Evolutionary conservation across 92 coral and sea anemone genomes (phyloP).

Genomic region (Micromussa lordhowensis): DNA sequence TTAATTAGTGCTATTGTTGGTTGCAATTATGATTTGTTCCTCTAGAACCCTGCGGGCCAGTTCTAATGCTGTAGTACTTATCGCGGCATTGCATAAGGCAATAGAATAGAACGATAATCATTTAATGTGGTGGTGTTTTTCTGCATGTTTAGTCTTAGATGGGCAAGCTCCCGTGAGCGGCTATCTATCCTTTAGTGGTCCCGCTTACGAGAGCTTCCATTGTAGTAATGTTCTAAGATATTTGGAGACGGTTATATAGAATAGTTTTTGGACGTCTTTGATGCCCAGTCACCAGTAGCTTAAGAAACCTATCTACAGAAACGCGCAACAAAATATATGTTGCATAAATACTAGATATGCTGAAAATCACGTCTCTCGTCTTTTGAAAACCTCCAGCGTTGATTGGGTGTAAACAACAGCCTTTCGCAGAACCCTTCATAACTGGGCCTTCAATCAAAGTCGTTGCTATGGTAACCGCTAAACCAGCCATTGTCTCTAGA

Average conservation of each 20-base stretch:
- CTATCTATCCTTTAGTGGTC: too few species aligned
- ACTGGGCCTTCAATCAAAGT: neutral
- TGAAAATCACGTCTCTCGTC: neutral
- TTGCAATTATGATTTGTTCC: too few species aligned
- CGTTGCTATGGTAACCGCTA: constrained; percentile 17
- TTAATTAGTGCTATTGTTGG: too few species aligned
- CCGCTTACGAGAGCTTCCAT: neutral
- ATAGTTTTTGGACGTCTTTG: neutral
- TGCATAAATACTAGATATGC: constrained; percentile 11
- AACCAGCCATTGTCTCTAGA: neutral
- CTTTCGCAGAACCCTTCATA: neutral
- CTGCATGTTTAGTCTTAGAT: too few species aligned
- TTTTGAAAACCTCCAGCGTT: neutral
- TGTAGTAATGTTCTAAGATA: neutral
- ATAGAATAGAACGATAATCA: too few species aligned
- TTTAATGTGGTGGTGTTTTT: too few species aligned
- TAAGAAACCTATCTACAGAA: constrained; percentile 38
- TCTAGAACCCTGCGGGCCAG: too few species aligned
- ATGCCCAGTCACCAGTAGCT: constrained; percentile 1
- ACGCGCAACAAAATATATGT: constrained; percentile 20
- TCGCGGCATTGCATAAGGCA: too few species aligned
- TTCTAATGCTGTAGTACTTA: too few species aligned
- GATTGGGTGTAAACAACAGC: constrained; percentile 9
- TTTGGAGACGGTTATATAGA: neutral
- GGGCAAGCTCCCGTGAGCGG: too few species aligned